A percentile compares a stretch with the other conserved stretches of the same genome.
Conservation (phyloP, 2,888 invertebrate species). For the Catocala sponsa region DNA sequence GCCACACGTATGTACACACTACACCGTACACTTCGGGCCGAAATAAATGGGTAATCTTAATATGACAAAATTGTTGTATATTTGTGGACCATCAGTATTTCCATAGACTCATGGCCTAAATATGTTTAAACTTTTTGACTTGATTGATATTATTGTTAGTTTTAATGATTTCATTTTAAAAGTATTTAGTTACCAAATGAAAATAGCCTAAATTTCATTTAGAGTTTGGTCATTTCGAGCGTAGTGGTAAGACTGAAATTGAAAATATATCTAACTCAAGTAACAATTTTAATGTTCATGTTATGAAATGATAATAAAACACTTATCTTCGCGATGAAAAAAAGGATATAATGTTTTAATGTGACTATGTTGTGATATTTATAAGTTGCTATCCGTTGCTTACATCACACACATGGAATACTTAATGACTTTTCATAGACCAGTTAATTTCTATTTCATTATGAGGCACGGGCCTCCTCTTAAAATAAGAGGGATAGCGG, state of each 20-base stretch:
- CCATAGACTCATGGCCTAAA: conserved; percentile 44
- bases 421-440: no score
- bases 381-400: no score
- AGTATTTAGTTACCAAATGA: conserved; percentile 52
- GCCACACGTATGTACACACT: conserved; percentile 30
- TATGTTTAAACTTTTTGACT: conserved; percentile 29
- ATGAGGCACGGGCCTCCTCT: conserved; percentile 2
- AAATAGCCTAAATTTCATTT: conserved; percentile 37
- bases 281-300: no score
- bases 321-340: no score
- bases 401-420: no score
- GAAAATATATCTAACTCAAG: not conserved
- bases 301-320: no score
- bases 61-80: conserved; percentile 6
- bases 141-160: conserved; percentile 42
- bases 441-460: no score
- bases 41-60: conserved; percentile 4
- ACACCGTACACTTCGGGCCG: conserved; percentile 8
- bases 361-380: no score
- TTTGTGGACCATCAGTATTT: conserved; percentile 37
- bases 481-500: conserved; percentile 9
- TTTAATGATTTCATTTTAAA: conserved; percentile 30
- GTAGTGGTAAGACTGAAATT: conserved; percentile 1
- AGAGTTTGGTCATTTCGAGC: conserved; percentile 20
- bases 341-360: no score